phyloP scores from a whole-genome alignment of 2,888 invertebrate species.

The Ommatoiulus sabulosus region DNA sequence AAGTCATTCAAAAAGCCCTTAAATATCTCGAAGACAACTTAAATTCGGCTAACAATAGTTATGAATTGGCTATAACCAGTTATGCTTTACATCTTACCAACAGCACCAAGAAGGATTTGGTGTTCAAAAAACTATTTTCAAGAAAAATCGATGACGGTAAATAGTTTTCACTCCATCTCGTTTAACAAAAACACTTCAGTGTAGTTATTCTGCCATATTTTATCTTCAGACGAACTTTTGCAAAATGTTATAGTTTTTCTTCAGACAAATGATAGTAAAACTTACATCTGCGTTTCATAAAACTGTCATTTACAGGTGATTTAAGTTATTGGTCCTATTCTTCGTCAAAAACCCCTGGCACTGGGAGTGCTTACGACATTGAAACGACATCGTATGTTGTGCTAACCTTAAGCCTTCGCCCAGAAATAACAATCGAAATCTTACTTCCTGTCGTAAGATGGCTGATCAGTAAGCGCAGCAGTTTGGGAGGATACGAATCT shows the following conservation, averaged over 20 bases:
- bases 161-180: too few species aligned
- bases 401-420: background rate
- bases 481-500: slow-evolving; percentile 26
- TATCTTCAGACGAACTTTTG: too few species aligned
- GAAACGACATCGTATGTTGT: slow-evolving; percentile 27
- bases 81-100: slow-evolving; percentile 12
- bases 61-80: background rate
- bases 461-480: background rate
- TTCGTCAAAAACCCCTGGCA: background rate
- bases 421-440: background rate
- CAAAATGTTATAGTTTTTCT: too few species aligned
- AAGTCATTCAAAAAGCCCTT: background rate
- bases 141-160: slow-evolving; percentile 16
- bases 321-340: slow-evolving; percentile 42
- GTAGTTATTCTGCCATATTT: too few species aligned
- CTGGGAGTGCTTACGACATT: background rate
- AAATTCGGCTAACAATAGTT: slow-evolving; percentile 4
- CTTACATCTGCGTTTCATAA: too few species aligned
- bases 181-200: too few species aligned
- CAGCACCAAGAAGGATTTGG: background rate
- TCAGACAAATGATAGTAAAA: background rate
- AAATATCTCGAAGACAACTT: background rate
- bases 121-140: background rate
- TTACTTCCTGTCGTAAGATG: background rate
- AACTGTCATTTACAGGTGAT: background rate